Evolutionary conservation across 1,140 invertebrate species (phyloP).

Genomic region (Zaprionus lachaisei): DNA sequence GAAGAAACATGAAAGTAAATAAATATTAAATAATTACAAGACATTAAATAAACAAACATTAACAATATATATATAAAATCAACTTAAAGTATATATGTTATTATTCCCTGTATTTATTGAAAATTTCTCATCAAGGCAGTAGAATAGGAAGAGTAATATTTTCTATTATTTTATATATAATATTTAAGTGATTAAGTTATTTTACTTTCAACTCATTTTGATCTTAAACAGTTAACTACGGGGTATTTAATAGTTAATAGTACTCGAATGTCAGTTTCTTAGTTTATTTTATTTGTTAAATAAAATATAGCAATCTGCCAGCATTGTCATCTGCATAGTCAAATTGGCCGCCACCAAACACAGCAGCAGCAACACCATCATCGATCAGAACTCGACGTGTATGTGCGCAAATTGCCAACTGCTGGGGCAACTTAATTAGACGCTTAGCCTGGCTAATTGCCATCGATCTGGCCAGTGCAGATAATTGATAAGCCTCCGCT

Average conservation of each 20-base stretch:
- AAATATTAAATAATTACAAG: background rate
- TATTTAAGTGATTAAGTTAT: background rate
- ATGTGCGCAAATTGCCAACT: slow-evolving; percentile 47
- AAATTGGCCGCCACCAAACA: slow-evolving; percentile 36
- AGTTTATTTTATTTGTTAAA: slow-evolving; percentile 17
- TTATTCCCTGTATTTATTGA: too few relatives aligned
- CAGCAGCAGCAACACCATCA: slow-evolving; percentile 37
- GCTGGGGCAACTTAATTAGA: slow-evolving; percentile 78
- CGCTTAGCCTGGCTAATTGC: slow-evolving; percentile 76
- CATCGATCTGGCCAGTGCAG: slow-evolving; percentile 45
- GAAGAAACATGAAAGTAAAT: background rate
- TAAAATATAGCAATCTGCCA: slow-evolving; percentile 18
- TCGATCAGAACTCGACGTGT: slow-evolving; percentile 66
- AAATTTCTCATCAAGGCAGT: too few relatives aligned
- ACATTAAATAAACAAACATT: background rate
- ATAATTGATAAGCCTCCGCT: slow-evolving; percentile 76
- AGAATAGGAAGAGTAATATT: too few relatives aligned
- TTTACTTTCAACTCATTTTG: background rate
- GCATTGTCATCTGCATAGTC: slow-evolving; percentile 30
- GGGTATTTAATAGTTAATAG: background rate
- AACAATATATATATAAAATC: background rate
- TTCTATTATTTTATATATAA: too few relatives aligned
- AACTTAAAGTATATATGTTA: too few relatives aligned
- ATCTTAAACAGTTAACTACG: background rate
- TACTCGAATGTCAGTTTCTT: background rate